phyloP scores from a whole-genome alignment of 2,888 invertebrate genomes.

The Hoplodrina blanda region DNA sequence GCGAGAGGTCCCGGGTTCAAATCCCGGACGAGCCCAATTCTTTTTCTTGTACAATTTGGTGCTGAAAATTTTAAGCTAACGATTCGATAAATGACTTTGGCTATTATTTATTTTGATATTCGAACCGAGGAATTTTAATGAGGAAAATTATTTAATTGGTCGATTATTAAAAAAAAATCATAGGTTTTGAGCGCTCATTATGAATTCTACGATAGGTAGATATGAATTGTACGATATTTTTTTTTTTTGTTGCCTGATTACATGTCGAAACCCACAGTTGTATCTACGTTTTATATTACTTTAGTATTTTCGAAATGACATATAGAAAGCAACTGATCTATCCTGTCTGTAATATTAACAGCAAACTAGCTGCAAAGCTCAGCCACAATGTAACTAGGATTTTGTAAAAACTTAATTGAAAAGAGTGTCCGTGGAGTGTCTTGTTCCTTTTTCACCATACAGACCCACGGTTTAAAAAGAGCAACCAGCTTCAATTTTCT shows the following conservation, averaged over 20 bases:
- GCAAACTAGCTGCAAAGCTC: no score
- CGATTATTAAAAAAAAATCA: constrained; percentile 11
- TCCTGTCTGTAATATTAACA: no score
- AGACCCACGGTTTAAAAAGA: no score
- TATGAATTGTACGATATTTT: neutral
- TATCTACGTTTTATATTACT: no score
- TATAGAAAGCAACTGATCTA: no score
- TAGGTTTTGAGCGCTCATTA: constrained; percentile 22
- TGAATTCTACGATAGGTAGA: no score
- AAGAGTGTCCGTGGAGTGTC: no score
- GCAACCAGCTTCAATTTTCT: no score
- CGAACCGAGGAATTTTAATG: constrained; percentile 56
- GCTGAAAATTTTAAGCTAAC: neutral
- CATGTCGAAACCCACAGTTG: neutral
- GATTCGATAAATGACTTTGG: neutral
- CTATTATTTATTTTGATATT: constrained; percentile 10
- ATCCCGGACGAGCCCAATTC: constrained; percentile 87
- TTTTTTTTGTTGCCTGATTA: neutral
- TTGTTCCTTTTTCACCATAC: no score
- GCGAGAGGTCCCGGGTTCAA: constrained; percentile 91
- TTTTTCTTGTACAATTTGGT: constrained; percentile 32
- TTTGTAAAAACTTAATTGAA: no score
- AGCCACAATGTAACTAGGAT: no score
- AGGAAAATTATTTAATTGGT: constrained; percentile 42
- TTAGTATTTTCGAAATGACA: no score